Conservation (phyloP, 2,888 invertebrate genomes). For the Diogma glabrata region DNA sequence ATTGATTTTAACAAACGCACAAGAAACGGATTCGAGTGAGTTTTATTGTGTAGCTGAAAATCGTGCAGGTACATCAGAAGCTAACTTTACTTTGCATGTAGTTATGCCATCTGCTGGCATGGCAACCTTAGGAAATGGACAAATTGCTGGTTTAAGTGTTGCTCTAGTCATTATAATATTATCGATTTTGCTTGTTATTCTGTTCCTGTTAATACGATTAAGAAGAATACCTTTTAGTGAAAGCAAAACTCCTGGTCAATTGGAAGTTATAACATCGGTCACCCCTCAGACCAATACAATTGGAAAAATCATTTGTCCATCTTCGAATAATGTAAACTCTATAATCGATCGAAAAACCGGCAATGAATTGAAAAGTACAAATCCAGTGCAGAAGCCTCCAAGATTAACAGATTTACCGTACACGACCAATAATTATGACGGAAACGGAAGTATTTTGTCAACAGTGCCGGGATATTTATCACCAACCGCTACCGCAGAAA, state of each 20-base stretch:
- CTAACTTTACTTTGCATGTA: conserved; percentile 79
- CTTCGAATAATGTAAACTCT: conserved; percentile 29
- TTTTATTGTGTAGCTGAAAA: conserved; percentile 87
- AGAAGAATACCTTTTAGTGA: conserved; percentile 62
- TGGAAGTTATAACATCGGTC: conserved; percentile 58
- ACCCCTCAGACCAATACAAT: conserved; percentile 41
- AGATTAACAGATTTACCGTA: conserved; percentile 56
- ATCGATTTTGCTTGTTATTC: conserved; percentile 57
- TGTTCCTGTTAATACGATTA: conserved; percentile 62
- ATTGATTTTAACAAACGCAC: conserved; percentile 67
- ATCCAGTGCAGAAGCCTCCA: conserved; percentile 62
- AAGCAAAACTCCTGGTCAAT: conserved; percentile 62
- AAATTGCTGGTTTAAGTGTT: conserved; percentile 75
- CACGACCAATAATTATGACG: conserved; percentile 56
- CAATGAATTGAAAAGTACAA: conserved; percentile 38
- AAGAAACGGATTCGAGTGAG: conserved; percentile 70
- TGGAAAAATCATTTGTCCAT: conserved; percentile 37
- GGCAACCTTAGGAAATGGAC: conserved; percentile 69
- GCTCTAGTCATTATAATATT: conserved; percentile 67
- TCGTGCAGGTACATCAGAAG: conserved; percentile 75
- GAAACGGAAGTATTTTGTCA: conserved; percentile 51
- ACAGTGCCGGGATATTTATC: conserved; percentile 59
- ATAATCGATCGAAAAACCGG: conserved; percentile 34
- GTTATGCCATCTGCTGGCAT: conserved; percentile 66
- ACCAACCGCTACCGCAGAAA: conserved; percentile 59